Evolutionary conservation across 2,113 vertebrate genomes (phyloP), one percentile per base, ranked within the genome.

Genomic region (Percina caprodes): DNA sequence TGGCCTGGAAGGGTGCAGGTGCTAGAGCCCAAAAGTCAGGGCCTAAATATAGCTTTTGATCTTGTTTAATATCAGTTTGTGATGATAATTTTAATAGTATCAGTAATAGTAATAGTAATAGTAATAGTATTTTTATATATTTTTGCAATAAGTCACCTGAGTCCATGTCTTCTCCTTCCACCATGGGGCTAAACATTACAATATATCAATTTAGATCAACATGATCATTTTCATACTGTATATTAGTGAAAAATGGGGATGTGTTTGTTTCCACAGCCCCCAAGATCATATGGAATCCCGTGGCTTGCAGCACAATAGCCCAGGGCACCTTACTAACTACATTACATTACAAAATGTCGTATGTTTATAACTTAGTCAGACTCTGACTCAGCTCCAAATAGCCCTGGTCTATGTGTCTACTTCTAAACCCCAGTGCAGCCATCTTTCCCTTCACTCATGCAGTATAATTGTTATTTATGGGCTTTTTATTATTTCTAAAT

Each of bases 401-500:
- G 7, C 61, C 26, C 18, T 42, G 16, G 24, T 74, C 16, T 19
- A 35, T 26, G 23, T 23, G 45, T 54, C 42, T 13, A 54, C 60
- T 24, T 71, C 18, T n/a, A 42, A 67, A 67, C 5, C 1, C 18
- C 3, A 48, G 15, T 51, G 21, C 45, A 42, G 26, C 51, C 26
- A 58, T 59, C 30, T 21, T 51, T 45, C 48, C 6, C 10, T 15
- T 19, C 16, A 55, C 45, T 11, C 0, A 0, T 59, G 8, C 58
- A 18, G 3, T 60, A 13, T 73, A 49, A 16, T 45, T 15, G 18
- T 55, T 55, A 54, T 79, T 70, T 39, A 48, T 55, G 24, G 65
- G 3, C 23, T 65, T 33, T 52, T 19, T 11, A 45, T n/a, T 26
- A 16, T 52, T 54, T 59, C 69, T 24, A 70, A 79, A 79, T 23